phyloP scores from a whole-genome alignment of 2,113 vertebrate genomes.

The Gopherus evgoodei region DNA sequence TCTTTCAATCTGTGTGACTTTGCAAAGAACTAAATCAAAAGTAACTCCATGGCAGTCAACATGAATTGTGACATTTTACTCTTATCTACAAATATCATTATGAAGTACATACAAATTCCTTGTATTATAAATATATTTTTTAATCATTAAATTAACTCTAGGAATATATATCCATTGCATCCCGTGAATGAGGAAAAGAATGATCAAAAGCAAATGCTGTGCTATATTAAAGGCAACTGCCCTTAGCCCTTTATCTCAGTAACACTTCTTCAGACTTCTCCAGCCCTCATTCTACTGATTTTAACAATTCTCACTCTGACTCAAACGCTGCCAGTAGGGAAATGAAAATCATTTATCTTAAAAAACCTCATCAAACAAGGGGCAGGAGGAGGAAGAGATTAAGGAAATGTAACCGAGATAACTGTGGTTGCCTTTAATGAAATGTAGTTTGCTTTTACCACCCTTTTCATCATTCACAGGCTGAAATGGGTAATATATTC shows the following conservation, averaged over 20 bases:
- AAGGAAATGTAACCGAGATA: neutral
- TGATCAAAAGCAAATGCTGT: slow-evolving; percentile 35
- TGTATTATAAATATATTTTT: neutral
- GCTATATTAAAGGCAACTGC: slow-evolving; percentile 3
- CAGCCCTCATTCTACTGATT: neutral
- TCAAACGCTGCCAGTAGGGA: neutral
- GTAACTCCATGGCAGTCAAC: neutral
- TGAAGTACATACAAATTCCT: neutral
- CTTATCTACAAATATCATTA: neutral
- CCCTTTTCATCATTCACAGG: neutral
- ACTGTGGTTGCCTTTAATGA: neutral
- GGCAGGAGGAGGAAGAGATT: neutral
- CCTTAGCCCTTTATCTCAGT: slow-evolving; percentile 5
- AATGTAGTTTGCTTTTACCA: neutral
- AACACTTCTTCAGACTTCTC: slow-evolving; percentile 6
- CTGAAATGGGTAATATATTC: slow-evolving; percentile 6
- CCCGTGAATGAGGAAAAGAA: slow-evolving; percentile 18
- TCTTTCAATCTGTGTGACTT: neutral
- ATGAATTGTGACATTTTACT: neutral
- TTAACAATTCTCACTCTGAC: neutral
- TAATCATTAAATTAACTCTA: neutral
- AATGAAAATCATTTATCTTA: neutral
- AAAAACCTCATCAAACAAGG: neutral
- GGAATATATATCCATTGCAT: neutral
- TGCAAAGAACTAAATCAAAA: neutral